phyloP scores from a whole-genome alignment of 2,797 vertebrate species.

The Streptopelia turtur region DNA sequence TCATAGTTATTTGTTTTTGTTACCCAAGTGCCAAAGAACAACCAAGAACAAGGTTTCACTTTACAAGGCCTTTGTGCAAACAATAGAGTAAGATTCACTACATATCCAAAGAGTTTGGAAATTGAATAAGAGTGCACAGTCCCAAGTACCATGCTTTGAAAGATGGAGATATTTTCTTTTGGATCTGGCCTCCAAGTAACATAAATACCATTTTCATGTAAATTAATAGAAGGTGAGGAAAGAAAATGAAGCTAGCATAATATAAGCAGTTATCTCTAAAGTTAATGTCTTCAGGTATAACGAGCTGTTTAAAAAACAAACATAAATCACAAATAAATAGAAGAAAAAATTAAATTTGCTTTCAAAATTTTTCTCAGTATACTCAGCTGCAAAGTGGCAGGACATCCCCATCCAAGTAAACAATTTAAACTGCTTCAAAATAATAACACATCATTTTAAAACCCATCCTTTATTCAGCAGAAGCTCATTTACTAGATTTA shows the following conservation, averaged over 20 bases:
- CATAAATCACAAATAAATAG: constrained; percentile 36
- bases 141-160: not conserved
- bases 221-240: not conserved
- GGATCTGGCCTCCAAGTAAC: not conserved
- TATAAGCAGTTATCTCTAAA: not conserved
- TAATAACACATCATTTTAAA: constrained; percentile 48
- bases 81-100: not conserved
- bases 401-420: constrained; percentile 17
- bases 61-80: not conserved
- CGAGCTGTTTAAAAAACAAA: constrained; percentile 19
- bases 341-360: constrained; percentile 9
- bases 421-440: constrained; percentile 26
- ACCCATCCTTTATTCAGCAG: constrained; percentile 1
- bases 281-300: not conserved
- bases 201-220: not conserved
- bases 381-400: not conserved
- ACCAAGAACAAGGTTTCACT: not conserved
- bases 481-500: constrained; percentile 10
- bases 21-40: not conserved
- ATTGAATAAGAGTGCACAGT: not conserved
- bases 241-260: not conserved
- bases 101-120: not conserved
- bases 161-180: not conserved
- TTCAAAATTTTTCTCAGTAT: constrained; percentile 20
- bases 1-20: not conserved